These are phyloP conservation scores for Oscheius sp. DNA, from an alignment of 2,888 invertebrate genomes.

Conservation along the genomic window DNA sequence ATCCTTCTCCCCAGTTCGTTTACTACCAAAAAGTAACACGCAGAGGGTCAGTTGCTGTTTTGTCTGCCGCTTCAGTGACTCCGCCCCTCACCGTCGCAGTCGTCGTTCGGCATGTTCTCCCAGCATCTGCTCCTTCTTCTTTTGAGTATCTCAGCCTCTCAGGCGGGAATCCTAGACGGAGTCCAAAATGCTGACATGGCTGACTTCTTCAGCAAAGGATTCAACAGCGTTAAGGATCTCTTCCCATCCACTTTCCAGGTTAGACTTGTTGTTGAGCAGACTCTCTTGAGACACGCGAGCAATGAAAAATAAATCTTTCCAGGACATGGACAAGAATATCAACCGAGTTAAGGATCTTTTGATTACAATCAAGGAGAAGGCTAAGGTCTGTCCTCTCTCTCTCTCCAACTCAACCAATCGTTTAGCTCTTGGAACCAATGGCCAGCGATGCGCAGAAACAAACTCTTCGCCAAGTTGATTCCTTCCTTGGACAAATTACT, in stretches of 20 bases:
- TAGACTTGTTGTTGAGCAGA: not conserved
- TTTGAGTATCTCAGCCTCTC: slow-evolving; percentile 13
- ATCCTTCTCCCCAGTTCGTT: slow-evolving; percentile 11
- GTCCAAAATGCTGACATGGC: slow-evolving; percentile 47
- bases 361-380: slow-evolving; percentile 54
- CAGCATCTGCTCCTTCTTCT: slow-evolving; percentile 7
- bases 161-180: slow-evolving; percentile 48
- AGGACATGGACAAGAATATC: slow-evolving; percentile 54
- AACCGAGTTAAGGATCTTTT: slow-evolving; percentile 55
- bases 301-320: not conserved
- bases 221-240: slow-evolving; percentile 50
- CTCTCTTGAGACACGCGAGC: not conserved
- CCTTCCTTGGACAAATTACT: slow-evolving; percentile 42
- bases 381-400: slow-evolving; percentile 29
- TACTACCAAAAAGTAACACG: not conserved
- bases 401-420: not conserved
- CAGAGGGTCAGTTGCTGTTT: slow-evolving; percentile 26
- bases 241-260: slow-evolving; percentile 38
- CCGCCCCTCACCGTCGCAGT: slow-evolving; percentile 24
- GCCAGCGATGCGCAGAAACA: slow-evolving; percentile 56
- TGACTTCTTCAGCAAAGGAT: slow-evolving; percentile 53
- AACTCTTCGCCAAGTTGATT: slow-evolving; percentile 53
- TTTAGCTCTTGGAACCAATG: slow-evolving; percentile 45
- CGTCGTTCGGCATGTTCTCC: not conserved
- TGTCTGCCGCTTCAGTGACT: slow-evolving; percentile 28